Evolutionary conservation across 2,888 invertebrate genomes (phyloP), one percentile per base, ranked within the genome.

Genomic region (Eurytoma californica): DNA sequence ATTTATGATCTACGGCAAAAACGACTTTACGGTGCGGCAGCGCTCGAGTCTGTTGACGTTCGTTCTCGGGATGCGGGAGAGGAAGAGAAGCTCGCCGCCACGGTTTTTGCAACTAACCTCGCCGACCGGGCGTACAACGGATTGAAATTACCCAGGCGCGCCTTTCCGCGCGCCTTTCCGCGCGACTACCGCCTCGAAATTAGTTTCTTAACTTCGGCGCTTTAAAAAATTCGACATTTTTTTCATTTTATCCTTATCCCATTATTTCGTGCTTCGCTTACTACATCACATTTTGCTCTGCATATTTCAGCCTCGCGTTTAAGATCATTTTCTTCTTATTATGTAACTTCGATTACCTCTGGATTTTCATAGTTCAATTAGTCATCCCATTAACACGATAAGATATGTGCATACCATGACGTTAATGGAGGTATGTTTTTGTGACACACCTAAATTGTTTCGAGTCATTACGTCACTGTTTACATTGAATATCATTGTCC

Each of bases 161-260:
- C 66, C 66, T 66, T 51, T 51, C 5, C 20, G 51, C 75, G 28
- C 74, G 51, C 66, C 66, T 66, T 51, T 51, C 5, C 20, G n/a
- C 72, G 65, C 28, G 24, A 14, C 53, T 16, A 28, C 68, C 57
- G 53, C 39, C 57, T 28, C 67, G 51, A 80, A 80, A 80, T 79
- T 60, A 65, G 69, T 67, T 75, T 72, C 61, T 61, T 30, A 53
- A 47, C 20, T 24, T 30, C 24, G 18, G 16, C 4, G 13, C 70
- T 65, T 14, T n/a, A 39, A 61, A 58, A 74, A 69, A 79, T 70
- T 69, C 18, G n/a, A 12, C n/a, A 53, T 39, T 76, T 69, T 73
- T 78, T 28, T 28, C 28, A 9, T 51, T 60, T 39, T 61, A 13
- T 5, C 20, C 4, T 70, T 58, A 28, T 20, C 47, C 20, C 58